phyloP scores from a whole-genome alignment of 2,888 invertebrate species.

The Halictus ligatus region DNA sequence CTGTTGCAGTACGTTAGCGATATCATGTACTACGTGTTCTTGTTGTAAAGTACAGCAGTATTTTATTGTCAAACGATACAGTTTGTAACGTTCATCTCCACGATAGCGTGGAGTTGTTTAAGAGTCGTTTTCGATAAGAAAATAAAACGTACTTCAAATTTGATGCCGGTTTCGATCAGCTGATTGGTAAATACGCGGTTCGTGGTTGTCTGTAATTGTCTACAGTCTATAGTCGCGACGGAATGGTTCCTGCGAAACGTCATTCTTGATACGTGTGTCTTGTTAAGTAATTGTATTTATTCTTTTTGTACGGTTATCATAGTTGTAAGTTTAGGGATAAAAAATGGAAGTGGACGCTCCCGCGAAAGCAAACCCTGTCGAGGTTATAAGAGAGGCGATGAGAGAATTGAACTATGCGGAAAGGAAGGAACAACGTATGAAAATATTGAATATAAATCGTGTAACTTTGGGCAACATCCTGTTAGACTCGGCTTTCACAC shows the following conservation, averaged over 20 bases:
- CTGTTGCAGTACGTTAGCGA: background rate
- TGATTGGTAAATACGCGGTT: background rate
- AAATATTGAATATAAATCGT: constrained; percentile 72
- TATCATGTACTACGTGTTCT: background rate
- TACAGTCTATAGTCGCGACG: too few species aligned
- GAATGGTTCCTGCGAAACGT: background rate
- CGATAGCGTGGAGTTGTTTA: background rate
- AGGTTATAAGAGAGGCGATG: constrained; percentile 71
- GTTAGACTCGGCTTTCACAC: constrained; percentile 56
- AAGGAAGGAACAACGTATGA: constrained; percentile 73
- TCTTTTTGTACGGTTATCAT: background rate
- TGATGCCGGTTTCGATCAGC: background rate
- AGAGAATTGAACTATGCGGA: constrained; percentile 65
- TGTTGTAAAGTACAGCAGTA: background rate
- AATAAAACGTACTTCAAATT: background rate
- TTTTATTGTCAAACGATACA: background rate
- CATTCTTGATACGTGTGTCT: background rate
- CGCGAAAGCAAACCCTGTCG: constrained; percentile 35
- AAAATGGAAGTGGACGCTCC: constrained; percentile 29
- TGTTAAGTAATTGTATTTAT: background rate
- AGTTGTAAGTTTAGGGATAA: background rate
- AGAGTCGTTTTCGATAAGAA: background rate
- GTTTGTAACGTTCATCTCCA: background rate
- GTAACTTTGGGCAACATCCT: constrained; percentile 70
- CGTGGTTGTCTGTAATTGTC: background rate